Evolutionary conservation across 92 coral and sea anemone genomes (phyloP).

Genomic region (Plumapathes pennacea): DNA sequence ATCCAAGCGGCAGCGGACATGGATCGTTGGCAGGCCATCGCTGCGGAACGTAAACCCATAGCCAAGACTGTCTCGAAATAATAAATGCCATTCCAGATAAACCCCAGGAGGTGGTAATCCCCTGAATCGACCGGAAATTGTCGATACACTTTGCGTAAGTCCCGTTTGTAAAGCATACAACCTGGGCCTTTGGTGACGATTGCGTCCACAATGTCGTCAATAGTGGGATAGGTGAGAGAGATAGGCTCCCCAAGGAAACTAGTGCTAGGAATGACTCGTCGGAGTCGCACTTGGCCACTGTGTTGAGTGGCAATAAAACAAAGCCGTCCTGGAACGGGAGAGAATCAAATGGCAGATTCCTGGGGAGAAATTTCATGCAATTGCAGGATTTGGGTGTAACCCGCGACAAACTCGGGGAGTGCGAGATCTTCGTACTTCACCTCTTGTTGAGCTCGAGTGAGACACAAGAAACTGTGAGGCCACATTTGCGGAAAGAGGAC

Average conservation of each 20-base stretch:
- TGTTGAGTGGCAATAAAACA: too few relatives aligned
- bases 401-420: slow-evolving; percentile 1
- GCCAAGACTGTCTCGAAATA: slow-evolving; percentile 26
- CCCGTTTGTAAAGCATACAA: slow-evolving; percentile 1
- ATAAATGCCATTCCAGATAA: background rate
- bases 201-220: slow-evolving; percentile 1
- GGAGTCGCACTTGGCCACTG: slow-evolving; percentile 3
- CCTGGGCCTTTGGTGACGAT: background rate
- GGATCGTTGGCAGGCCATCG: slow-evolving; percentile 32
- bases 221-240: slow-evolving; percentile 2
- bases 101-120: background rate
- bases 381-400: slow-evolving; percentile 7
- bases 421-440: slow-evolving; percentile 4
- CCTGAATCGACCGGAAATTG: background rate
- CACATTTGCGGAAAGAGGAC: slow-evolving; percentile 5
- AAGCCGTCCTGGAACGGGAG: too few relatives aligned
- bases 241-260: too few relatives aligned
- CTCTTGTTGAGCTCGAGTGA: slow-evolving; percentile 3
- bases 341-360: too few relatives aligned
- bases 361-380: too few relatives aligned
- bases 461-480: slow-evolving; percentile 12
- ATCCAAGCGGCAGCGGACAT: slow-evolving; percentile 3
- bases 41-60: slow-evolving; percentile 26
- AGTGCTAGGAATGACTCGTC: background rate
- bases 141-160: too few relatives aligned